These are phyloP conservation scores for Homalodisca vitripennis DNA, from an alignment of 1,140 invertebrate genomes.

Conservation along the genomic window DNA sequence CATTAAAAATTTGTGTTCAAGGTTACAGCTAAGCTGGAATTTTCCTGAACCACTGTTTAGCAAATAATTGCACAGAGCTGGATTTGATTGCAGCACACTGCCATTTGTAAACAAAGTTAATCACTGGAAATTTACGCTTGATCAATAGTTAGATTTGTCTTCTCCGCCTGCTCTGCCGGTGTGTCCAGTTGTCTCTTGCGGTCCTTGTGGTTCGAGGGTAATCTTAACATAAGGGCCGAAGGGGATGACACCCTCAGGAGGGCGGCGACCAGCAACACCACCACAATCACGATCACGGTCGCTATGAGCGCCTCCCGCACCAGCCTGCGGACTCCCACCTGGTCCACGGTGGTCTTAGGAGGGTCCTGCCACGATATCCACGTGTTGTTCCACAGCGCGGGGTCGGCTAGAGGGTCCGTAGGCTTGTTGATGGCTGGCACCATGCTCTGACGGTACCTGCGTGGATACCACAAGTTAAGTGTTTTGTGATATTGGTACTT, in stretches of 20 bases:
- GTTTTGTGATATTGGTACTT: too few relatives aligned
- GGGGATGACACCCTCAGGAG: background rate
- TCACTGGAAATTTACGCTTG: too few relatives aligned
- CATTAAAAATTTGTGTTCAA: too few relatives aligned
- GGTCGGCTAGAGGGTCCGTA: conserved; percentile 56
- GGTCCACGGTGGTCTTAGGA: background rate
- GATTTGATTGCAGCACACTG: too few relatives aligned
- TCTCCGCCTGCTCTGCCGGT: background rate
- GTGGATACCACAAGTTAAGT: too few relatives aligned
- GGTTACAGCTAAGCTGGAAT: too few relatives aligned
- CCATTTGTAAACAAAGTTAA: too few relatives aligned
- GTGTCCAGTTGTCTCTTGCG: background rate
- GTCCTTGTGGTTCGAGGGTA: background rate
- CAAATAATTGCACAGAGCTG: too few relatives aligned
- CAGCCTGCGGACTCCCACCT: background rate
- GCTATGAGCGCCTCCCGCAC: conserved; percentile 1
- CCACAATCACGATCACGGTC: background rate
- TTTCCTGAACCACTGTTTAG: too few relatives aligned
- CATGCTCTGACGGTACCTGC: conserved; percentile 45
- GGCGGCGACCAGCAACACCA: background rate
- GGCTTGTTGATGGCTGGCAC: conserved; percentile 54
- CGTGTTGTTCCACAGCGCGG: conserved; percentile 53
- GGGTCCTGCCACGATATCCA: conserved; percentile 54
- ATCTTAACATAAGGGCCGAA: background rate
- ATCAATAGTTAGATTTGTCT: background rate